Percentiles rank a stretch among this genome's conserved stretches.
phyloP scores from a whole-genome alignment of 1,140 invertebrate genomes.

The Spodoptera litura region DNA sequence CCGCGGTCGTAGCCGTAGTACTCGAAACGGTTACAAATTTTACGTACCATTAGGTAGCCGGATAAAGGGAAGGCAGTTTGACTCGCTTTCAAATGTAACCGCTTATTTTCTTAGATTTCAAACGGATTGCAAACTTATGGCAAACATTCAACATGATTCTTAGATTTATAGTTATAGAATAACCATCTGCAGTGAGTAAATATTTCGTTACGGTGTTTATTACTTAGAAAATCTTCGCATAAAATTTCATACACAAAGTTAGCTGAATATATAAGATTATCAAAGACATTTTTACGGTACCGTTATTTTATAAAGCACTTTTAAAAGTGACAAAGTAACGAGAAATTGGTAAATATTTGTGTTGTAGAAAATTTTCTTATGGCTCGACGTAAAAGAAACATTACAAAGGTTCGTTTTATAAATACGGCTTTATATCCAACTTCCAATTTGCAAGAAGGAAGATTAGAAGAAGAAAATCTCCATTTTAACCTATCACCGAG shows the following conservation, averaged over 20 bases:
- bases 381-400: constrained; percentile 20
- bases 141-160: neutral
- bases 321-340: constrained; percentile 32
- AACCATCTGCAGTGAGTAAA: too few species aligned
- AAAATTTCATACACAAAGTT: neutral
- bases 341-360: constrained; percentile 32
- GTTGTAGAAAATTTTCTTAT: constrained; percentile 20
- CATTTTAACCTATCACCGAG: constrained; percentile 50
- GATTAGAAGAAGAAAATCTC: constrained; percentile 54
- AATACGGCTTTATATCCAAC: constrained; percentile 38
- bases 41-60: constrained; percentile 52
- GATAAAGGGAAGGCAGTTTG: constrained; percentile 51
- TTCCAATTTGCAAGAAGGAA: constrained; percentile 53
- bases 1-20: constrained; percentile 48
- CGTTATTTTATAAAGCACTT: constrained; percentile 27
- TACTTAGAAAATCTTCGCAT: neutral
- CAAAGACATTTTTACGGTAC: constrained; percentile 4
- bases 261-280: constrained; percentile 9
- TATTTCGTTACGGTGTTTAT: too few species aligned
- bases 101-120: constrained; percentile 50
- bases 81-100: constrained; percentile 48
- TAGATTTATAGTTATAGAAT: neutral
- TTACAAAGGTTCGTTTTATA: constrained; percentile 23
- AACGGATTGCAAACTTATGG: constrained; percentile 37
- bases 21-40: constrained; percentile 55